A percentile compares a stretch with the other conserved stretches of the same genome.
Evolutionary conservation across 2,797 vertebrate species (phyloP).

Genomic region (Aphelocoma californica): DNA sequence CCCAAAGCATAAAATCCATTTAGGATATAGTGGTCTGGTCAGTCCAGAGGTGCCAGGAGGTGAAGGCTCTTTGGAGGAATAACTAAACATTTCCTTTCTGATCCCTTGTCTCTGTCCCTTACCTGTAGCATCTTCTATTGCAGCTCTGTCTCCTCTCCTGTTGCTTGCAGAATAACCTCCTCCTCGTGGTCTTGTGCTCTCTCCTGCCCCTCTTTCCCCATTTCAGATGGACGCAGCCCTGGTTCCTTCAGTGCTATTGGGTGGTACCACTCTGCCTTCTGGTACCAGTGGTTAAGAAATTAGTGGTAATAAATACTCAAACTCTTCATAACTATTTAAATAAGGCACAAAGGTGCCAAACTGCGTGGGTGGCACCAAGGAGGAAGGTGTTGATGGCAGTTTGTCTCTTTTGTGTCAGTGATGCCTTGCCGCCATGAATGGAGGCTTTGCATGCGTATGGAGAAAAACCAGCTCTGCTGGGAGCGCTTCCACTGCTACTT

Average conservation of each 20-base stretch:
- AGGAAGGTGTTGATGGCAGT: slow-evolving; percentile 58
- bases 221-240: neutral
- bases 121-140: neutral
- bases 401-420: slow-evolving; percentile 57
- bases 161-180: neutral
- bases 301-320: neutral
- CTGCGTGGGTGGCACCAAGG: slow-evolving; percentile 38
- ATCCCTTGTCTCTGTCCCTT: neutral
- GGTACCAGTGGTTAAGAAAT: neutral
- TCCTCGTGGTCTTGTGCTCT: neutral
- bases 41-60: neutral
- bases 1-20: neutral
- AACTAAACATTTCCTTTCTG: neutral
- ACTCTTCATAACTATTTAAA: slow-evolving; percentile 23
- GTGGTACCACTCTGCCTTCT: neutral
- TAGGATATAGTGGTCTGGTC: neutral
- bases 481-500: neutral
- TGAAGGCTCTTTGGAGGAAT: neutral
- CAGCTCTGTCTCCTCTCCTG: neutral
- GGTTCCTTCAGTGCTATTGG: neutral
- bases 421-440: slow-evolving; percentile 3
- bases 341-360: slow-evolving; percentile 54
- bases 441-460: neutral
- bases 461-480: slow-evolving; percentile 6
- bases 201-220: neutral